phyloP scores from a whole-genome alignment of 1,140 invertebrate species.

The Ptiloglossa arizonensis region DNA sequence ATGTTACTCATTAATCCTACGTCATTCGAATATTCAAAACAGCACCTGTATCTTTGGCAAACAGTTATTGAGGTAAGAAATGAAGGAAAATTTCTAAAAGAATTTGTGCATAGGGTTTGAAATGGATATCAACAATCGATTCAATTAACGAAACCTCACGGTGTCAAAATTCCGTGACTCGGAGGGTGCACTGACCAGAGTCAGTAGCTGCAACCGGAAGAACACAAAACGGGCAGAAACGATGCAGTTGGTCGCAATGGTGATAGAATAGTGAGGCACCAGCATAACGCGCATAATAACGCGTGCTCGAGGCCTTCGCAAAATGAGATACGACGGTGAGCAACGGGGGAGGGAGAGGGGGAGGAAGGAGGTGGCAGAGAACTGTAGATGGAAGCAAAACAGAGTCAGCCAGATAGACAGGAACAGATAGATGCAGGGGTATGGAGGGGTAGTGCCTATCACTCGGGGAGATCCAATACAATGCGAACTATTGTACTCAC shows the following conservation, averaged over 20 bases:
- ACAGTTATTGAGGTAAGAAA: not conserved
- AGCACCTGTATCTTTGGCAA: too few species aligned
- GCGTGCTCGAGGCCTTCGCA: conserved; percentile 59
- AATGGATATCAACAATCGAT: conserved; percentile 7
- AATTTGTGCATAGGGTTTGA: not conserved
- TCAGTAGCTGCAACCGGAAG: conserved; percentile 25
- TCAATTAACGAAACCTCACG: not conserved
- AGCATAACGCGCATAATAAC: conserved; percentile 63
- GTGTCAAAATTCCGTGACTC: not conserved
- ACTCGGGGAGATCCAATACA: conserved; percentile 66
- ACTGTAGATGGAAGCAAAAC: not conserved
- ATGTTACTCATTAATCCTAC: too few species aligned
- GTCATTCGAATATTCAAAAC: too few species aligned
- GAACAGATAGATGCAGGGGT: conserved; percentile 17
- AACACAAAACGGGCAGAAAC: conserved; percentile 42
- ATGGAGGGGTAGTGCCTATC: conserved; percentile 51
- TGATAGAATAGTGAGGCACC: conserved; percentile 60
- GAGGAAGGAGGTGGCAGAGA: conserved; percentile 23
- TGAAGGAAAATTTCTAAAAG: not conserved
- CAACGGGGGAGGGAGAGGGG: conserved; percentile 41
- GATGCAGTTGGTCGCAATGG: conserved; percentile 60
- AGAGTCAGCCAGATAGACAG: conserved; percentile 20
- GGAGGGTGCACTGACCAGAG: not conserved
- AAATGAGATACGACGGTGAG: conserved; percentile 62
- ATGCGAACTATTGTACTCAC: conserved; percentile 69